Evolutionary conservation across 1,140 invertebrate species (phyloP).

Genomic region (Orchestia grillus): DNA sequence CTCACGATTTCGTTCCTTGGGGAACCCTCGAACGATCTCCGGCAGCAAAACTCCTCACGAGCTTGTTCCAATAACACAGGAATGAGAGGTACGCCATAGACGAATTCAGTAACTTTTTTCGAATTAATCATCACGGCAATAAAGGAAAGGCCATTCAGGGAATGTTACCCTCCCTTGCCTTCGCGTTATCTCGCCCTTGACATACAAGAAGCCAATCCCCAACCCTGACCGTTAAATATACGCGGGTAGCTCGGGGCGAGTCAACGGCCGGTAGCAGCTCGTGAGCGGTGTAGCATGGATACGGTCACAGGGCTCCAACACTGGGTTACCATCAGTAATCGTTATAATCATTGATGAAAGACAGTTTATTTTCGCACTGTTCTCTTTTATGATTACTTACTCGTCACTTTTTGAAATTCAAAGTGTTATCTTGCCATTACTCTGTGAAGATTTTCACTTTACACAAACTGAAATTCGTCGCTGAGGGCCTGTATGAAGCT

Average conservation of each 20-base stretch:
- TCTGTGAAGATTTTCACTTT: neutral
- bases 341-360: neutral
- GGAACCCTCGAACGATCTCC: neutral
- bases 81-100: too few species aligned
- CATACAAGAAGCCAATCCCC: conserved; percentile 6
- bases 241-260: neutral
- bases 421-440: neutral
- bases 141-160: neutral
- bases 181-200: conserved; percentile 5
- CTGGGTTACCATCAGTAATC: neutral
- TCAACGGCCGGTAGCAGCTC: neutral
- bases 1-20: neutral
- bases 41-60: neutral
- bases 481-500: neutral
- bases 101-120: neutral
- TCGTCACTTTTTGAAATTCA: neutral
- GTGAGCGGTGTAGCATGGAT: conserved; percentile 5
- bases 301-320: neutral
- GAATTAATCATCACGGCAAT: neutral
- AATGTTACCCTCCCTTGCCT: conserved; percentile 6
- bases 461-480: neutral
- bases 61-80: neutral
- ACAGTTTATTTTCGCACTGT: neutral
- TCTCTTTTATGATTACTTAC: neutral
- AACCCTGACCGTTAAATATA: conserved; percentile 1